Conservation (phyloP, 2,113 vertebrate species). For the Macroglossus sobrinus region DNA sequence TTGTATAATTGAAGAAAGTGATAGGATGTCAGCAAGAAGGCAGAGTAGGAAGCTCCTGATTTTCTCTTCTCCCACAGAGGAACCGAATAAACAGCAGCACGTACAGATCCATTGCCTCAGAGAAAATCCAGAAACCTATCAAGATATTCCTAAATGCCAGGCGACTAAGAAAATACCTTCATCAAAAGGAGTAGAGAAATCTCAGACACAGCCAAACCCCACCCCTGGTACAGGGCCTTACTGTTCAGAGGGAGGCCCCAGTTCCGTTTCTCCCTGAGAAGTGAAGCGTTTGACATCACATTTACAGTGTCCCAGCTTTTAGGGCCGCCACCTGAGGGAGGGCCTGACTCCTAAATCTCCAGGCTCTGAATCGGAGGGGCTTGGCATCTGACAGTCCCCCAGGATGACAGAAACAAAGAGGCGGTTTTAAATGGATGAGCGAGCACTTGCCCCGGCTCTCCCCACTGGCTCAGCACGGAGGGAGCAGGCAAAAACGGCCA, state of each 20-base stretch:
- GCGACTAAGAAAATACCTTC: background rate
- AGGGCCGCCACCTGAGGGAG: accelerated
- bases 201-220: background rate
- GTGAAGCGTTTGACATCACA: background rate
- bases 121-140: background rate
- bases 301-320: too few species aligned
- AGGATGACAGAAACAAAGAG: background rate
- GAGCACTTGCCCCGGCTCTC: background rate
- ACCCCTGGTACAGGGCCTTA: background rate
- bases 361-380: background rate
- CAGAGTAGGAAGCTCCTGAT: background rate
- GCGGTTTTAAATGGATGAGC: background rate
- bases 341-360: background rate
- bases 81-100: background rate
- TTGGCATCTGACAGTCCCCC: background rate
- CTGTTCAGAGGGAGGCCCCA: too few species aligned
- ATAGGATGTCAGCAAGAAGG: background rate
- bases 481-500: background rate
- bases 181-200: background rate
- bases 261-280: too few species aligned
- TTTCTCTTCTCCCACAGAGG: background rate
- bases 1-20: background rate
- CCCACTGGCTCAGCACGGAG: background rate
- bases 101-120: background rate
- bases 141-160: background rate